Evolutionary conservation across 2,113 vertebrate genomes (phyloP).

Genomic region (Triplophysa dalaica): DNA sequence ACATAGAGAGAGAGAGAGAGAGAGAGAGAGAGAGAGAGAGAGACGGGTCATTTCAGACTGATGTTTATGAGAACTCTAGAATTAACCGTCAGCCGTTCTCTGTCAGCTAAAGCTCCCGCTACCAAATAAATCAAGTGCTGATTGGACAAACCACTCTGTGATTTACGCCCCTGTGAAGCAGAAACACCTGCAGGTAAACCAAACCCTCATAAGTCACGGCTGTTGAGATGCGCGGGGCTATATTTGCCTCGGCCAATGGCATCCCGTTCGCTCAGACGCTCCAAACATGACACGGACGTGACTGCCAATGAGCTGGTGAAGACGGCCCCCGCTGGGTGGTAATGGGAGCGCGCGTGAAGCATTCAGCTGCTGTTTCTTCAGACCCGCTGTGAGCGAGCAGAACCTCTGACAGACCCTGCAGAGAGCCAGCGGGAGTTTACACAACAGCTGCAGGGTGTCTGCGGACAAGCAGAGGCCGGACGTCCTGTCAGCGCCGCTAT

Average conservation of each 20-base stretch:
- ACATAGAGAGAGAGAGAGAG: too few relatives aligned
- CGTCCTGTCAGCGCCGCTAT: constrained; percentile 41
- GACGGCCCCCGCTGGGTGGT: constrained; percentile 41
- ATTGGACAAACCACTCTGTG: constrained; percentile 34
- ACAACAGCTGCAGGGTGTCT: constrained; percentile 56
- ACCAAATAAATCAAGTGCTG: constrained; percentile 49
- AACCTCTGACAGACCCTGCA: constrained; percentile 48
- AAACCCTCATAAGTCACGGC: constrained; percentile 42
- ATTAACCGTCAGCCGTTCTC: constrained; percentile 9
- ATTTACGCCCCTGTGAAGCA: constrained; percentile 37
- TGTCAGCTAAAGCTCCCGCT: not conserved
- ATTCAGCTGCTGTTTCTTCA: constrained; percentile 45
- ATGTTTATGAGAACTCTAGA: constrained; percentile 33
- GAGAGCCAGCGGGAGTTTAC: constrained; percentile 35
- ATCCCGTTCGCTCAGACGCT: constrained; percentile 11
- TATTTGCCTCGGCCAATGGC: constrained; percentile 34
- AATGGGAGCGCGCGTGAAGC: constrained; percentile 37
- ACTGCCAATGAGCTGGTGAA: constrained; percentile 13
- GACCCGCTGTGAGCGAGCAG: constrained; percentile 37
- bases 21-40: too few relatives aligned
- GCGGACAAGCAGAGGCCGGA: constrained; percentile 33
- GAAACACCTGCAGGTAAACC: constrained; percentile 49
- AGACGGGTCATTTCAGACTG: not conserved
- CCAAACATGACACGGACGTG: constrained; percentile 37
- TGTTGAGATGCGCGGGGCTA: constrained; percentile 43